Evolutionary conservation across 2,797 vertebrate genomes (phyloP).

Genomic region (Gymnoscopelus microlampas): DNA sequence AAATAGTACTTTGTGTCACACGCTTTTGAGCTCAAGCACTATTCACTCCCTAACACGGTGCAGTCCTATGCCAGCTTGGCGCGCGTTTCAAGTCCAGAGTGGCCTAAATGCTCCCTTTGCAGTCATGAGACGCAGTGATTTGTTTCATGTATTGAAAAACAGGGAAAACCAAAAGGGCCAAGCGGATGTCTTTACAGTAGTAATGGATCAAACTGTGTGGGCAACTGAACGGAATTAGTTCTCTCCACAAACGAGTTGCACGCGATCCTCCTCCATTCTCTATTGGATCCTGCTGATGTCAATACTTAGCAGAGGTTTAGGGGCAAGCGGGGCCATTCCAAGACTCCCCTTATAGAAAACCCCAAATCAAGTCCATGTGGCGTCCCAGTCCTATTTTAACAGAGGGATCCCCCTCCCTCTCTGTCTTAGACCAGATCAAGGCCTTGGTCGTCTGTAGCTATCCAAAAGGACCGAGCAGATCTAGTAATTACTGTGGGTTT

Average conservation of each 20-base stretch:
- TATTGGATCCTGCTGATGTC: slow-evolving; percentile 40
- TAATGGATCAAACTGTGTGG: slow-evolving; percentile 64
- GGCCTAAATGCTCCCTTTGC: slow-evolving; percentile 3
- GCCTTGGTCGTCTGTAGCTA: slow-evolving; percentile 42
- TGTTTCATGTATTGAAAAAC: slow-evolving; percentile 23
- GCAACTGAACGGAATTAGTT: slow-evolving; percentile 35
- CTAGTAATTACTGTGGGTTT: slow-evolving; percentile 74
- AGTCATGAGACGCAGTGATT: slow-evolving; percentile 13
- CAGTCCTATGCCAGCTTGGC: not conserved
- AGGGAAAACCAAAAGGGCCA: slow-evolving; percentile 27
- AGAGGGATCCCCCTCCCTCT: slow-evolving; percentile 31
- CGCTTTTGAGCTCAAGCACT: no score
- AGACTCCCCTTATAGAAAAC: slow-evolving; percentile 56
- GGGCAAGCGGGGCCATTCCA: slow-evolving; percentile 41
- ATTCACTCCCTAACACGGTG: no score
- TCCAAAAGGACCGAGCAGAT: slow-evolving; percentile 61
- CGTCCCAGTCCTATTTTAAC: slow-evolving; percentile 63
- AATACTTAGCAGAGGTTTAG: slow-evolving; percentile 38
- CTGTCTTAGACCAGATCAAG: slow-evolving; percentile 63
- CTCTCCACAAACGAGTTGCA: slow-evolving; percentile 42
- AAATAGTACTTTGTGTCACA: no score
- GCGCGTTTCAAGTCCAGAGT: slow-evolving; percentile 2
- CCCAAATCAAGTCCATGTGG: slow-evolving; percentile 74
- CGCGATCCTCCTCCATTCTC: slow-evolving; percentile 34
- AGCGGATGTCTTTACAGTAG: slow-evolving; percentile 41